Evolutionary conservation across 2,113 vertebrate genomes (phyloP).

Genomic region (Chlorodrepanis virens): DNA sequence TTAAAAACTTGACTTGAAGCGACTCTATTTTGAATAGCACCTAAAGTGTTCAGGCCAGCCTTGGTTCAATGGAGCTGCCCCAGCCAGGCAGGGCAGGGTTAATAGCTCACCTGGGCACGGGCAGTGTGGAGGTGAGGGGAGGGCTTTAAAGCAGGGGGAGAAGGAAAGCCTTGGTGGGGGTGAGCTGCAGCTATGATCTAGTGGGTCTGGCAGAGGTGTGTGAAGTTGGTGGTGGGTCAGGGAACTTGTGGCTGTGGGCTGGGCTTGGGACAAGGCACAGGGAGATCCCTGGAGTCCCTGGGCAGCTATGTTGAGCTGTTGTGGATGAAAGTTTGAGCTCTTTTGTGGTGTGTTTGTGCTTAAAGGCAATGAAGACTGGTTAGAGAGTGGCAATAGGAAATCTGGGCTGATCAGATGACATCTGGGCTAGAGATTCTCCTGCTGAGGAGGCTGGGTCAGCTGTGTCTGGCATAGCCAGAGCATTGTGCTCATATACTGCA

Average conservation of each 20-base stretch:
- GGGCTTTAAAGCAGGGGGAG: rapidly evolving
- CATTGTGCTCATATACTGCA: rapidly evolving
- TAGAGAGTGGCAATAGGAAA: rapidly evolving
- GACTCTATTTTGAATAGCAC: neutral
- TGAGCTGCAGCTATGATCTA: rapidly evolving
- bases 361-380: no score
- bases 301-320: rapidly evolving
- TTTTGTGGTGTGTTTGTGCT: neutral
- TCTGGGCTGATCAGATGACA: rapidly evolving
- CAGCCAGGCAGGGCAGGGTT: neutral
- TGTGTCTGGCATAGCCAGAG: rapidly evolving
- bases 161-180: rapidly evolving
- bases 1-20: neutral
- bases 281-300: rapidly evolving
- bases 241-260: neutral
- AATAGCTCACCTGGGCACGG: neutral
- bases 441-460: no score
- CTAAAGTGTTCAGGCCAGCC: neutral
- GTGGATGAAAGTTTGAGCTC: rapidly evolving
- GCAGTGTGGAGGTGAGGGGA: neutral
- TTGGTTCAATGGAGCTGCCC: no score
- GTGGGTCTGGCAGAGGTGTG: rapidly evolving
- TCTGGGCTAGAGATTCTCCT: rapidly evolving
- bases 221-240: rapidly evolving
- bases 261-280: rapidly evolving